Percentiles rank a stretch among this genome's conserved stretches.
Evolutionary conservation across 2,797 vertebrate genomes (phyloP).

Genomic region (Acanthurus tractus): DNA sequence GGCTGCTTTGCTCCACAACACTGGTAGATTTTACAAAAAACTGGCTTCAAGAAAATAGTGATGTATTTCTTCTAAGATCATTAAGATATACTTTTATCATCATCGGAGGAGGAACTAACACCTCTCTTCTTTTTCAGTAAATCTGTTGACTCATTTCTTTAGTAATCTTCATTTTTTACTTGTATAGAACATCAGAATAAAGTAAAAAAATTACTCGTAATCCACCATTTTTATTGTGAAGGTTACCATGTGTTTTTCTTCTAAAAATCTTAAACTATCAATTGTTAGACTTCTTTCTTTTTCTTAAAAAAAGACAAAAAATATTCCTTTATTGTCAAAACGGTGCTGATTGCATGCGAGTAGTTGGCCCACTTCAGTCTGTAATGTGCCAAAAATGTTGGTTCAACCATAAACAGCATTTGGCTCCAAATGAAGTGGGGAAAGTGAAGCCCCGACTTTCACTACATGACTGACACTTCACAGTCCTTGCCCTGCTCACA

Average conservation of each 20-base stretch:
- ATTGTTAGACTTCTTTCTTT: too few relatives aligned
- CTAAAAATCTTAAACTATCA: neutral
- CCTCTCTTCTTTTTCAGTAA: neutral
- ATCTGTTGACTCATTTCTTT: neutral
- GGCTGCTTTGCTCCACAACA: constrained; percentile 38
- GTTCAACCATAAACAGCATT: constrained; percentile 22
- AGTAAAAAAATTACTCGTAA: neutral
- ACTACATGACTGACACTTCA: constrained; percentile 32
- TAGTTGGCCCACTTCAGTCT: neutral
- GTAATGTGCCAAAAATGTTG: constrained; percentile 8
- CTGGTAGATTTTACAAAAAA: constrained; percentile 13
- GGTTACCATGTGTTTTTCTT: neutral
- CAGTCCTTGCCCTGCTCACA: constrained; percentile 1
- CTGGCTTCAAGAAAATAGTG: constrained; percentile 20
- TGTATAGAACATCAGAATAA: neutral
- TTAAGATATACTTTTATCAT: neutral
- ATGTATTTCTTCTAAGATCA: constrained; percentile 28
- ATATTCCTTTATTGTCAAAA: neutral
- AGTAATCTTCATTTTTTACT: neutral
- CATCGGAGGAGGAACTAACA: neutral
- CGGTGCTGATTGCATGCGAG: too few relatives aligned
- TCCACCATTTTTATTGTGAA: neutral
- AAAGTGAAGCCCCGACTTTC: constrained; percentile 23
- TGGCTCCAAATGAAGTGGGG: constrained; percentile 17
- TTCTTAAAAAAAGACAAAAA: neutral